Base-by-base conservation (phyloP, 2,113 vertebrate genomes). In the Siphamia tubifer region DNA sequence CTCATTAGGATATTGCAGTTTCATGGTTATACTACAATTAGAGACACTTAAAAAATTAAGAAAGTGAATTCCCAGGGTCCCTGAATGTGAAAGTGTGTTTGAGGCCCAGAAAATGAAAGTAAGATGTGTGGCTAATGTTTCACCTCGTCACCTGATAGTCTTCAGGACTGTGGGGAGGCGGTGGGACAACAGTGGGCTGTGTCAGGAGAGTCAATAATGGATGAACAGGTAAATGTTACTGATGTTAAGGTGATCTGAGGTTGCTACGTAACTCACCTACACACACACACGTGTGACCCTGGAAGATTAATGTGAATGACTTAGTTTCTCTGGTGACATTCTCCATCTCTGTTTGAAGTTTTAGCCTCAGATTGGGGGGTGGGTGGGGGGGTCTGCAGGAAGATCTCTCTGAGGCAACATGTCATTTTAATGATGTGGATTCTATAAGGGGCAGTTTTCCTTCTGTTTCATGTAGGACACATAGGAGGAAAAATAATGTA, bases 221-320 rank as follows among this genome's bases (percentile, higher is more conserved):
- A 80, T 83, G 60, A 71, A 56, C 40, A 68, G 39, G 44, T 61
- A 74, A 2, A 12, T 54, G 48, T 63, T 42, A 47, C 36, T 49
- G 35, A 25, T 64, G 53, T 49, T 36, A 3, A 43, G 64, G 45
- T 53, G 35, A 36, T 57, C 28, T 27, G 16, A 45, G 52, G 77
- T 86, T 89, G 77, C 86, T 65, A 76, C 42, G 83, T 72, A 83
- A 84, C 69, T 54, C 21, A 32, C 8, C 8, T 19, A 20, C 7
- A 8, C 38, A 8, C 38, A 8, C 25, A 23, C 17, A 16, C 54
- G 52, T 39, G 45, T 24, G 48, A 20, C 17, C 17, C 7, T 3
- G 20, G n/a, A 28, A 30, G 20, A 39, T 17, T 3, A 8, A 4
- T 36, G 17, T 38, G 24, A 7, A 1, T 51, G 34, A 57, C 42